These are phyloP conservation scores for Cosmopolites sordidus DNA, from an alignment of 2,888 invertebrate genomes.

Conservation along the genomic window DNA sequence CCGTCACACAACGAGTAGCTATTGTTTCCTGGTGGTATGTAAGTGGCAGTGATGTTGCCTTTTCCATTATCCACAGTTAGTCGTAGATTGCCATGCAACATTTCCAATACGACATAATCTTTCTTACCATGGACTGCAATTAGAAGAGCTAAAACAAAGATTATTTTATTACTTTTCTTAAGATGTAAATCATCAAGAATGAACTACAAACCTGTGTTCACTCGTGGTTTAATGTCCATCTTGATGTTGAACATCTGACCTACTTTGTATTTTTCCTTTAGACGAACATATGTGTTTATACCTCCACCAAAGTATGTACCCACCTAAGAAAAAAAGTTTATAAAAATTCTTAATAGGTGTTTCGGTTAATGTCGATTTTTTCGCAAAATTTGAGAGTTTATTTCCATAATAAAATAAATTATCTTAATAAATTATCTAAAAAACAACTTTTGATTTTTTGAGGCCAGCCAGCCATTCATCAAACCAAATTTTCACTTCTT, in stretches of 20 bases:
- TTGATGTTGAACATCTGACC: slow-evolving; percentile 73
- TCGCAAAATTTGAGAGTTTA: too few relatives aligned
- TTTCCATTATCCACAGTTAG: slow-evolving; percentile 81
- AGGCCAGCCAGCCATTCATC: too few relatives aligned
- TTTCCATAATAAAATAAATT: too few relatives aligned
- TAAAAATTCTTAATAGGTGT: too few relatives aligned
- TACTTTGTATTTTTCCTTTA: slow-evolving; percentile 70
- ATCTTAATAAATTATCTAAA: too few relatives aligned
- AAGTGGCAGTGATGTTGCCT: slow-evolving; percentile 73
- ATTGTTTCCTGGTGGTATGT: slow-evolving; percentile 54
- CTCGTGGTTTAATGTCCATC: slow-evolving; percentile 83
- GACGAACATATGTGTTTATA: slow-evolving; percentile 65
- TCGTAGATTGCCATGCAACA: slow-evolving; percentile 79
- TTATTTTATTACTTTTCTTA: background rate
- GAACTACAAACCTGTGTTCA: slow-evolving; percentile 60
- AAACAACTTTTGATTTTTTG: too few relatives aligned
- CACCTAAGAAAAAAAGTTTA: too few relatives aligned
- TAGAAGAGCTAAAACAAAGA: slow-evolving; percentile 52
- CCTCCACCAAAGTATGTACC: slow-evolving; percentile 82
- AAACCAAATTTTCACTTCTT: too few relatives aligned
- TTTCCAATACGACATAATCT: slow-evolving; percentile 82
- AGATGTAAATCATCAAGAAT: background rate
- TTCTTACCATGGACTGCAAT: slow-evolving; percentile 78
- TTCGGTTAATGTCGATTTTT: too few relatives aligned
- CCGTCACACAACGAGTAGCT: slow-evolving; percentile 84